A percentile compares a stretch with the other conserved stretches of the same genome.
Evolutionary conservation across 1,140 invertebrate species (phyloP).

Genomic region (Polypedilum vanderplanki): DNA sequence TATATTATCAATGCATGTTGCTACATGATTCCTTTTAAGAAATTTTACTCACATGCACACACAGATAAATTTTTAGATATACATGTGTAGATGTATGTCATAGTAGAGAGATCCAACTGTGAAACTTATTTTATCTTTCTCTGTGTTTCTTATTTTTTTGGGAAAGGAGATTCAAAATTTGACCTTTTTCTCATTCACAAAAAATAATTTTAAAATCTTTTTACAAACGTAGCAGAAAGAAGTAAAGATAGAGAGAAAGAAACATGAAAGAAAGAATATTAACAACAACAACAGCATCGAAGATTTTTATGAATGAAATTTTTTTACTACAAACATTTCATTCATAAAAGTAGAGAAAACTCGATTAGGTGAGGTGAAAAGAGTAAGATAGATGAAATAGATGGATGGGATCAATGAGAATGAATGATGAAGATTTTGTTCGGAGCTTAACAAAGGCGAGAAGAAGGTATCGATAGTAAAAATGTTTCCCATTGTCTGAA

Average conservation of each 20-base stretch:
- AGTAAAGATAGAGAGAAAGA: too few relatives aligned
- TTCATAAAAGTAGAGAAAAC: constrained; percentile 16
- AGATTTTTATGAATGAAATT: constrained; percentile 26
- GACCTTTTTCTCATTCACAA: constrained; percentile 26
- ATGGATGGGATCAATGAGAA: not conserved
- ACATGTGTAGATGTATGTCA: not conserved
- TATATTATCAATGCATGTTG: constrained; percentile 8
- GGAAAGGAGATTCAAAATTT: constrained; percentile 19
- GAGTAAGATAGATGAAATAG: not conserved
- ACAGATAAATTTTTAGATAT: not conserved
- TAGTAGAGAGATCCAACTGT: constrained; percentile 1
- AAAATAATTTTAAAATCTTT: not conserved
- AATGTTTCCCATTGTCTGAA: not conserved
- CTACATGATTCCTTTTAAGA: not conserved
- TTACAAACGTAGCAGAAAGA: not conserved
- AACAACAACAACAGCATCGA: constrained; percentile 22
- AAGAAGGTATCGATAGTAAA: not conserved
- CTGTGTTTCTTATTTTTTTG: not conserved
- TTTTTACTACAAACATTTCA: constrained; percentile 28
- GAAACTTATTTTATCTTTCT: not conserved
- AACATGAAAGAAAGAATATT: not conserved
- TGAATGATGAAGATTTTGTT: not conserved
- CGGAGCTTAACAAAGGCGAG: not conserved
- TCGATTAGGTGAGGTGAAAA: constrained; percentile 17
- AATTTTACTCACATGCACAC: not conserved